Conservation (phyloP, 2,888 invertebrate species). For the Cabera pusaria region DNA sequence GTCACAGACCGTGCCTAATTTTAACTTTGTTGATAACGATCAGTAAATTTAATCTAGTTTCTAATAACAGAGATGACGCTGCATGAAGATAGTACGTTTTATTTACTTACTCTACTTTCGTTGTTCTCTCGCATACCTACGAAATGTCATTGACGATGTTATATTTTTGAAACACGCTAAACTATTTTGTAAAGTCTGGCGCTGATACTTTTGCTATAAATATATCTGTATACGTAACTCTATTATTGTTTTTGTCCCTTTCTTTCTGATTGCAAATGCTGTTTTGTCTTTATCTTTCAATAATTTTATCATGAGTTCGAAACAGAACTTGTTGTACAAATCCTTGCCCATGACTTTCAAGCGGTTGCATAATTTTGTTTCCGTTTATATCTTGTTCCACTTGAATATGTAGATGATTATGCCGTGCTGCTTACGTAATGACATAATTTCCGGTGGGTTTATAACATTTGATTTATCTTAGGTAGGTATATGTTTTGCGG, state of each 20-base stretch:
- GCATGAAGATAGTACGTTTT: no score
- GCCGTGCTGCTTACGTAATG: no score
- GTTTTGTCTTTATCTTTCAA: constrained; percentile 3
- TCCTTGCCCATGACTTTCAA: constrained; percentile 29
- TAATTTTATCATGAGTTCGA: no score
- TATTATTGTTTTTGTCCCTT: constrained; percentile 17
- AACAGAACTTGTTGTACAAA: constrained; percentile 4
- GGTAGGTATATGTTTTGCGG: no score
- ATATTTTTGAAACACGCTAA: constrained; percentile 34
- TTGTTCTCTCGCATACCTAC: constrained; percentile 13
- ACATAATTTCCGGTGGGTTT: no score
- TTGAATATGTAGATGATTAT: no score
- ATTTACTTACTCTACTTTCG: constrained; percentile 14
- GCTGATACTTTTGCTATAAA: constrained; percentile 23
- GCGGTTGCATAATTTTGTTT: constrained; percentile 13
- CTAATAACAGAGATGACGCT: no score
- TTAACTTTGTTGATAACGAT: no score
- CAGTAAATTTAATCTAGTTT: no score
- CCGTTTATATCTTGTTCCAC: constrained; percentile 14
- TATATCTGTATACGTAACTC: constrained; percentile 13
- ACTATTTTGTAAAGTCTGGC: constrained; percentile 31
- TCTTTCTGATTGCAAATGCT: constrained; percentile 1
- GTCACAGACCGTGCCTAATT: no score
- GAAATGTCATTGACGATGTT: constrained; percentile 23
- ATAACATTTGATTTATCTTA: no score